Base-by-base conservation (phyloP, 2,797 vertebrate genomes). In the Cheirogaleus major region DNA sequence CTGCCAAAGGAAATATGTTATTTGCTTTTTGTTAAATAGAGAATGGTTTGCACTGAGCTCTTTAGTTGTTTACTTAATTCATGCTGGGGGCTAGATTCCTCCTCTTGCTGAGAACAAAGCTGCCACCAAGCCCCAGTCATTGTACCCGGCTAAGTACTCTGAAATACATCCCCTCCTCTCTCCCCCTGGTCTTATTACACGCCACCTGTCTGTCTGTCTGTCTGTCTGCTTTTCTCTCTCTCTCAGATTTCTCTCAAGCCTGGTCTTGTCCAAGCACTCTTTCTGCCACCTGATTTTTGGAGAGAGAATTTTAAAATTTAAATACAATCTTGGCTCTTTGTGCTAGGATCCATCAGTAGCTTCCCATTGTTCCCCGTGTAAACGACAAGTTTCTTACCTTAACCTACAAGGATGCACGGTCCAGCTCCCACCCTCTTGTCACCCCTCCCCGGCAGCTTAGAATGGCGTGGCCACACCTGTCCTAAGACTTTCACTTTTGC, bases 21-120 rank as follows among this genome's bases (percentile, higher is more conserved):
- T 70, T 85, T 73, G 84, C 32, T 92, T 85, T 78, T 75, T 43
- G 55, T 23, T 43, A 48, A 70, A 35, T 1, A 35, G 55, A 93
- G 67, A 70, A 59, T 83, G 9, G 43, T 93, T 84, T 78, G 41
- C 75, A 30, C 27, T 1, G 25, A 81, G 41, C 7, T 27, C 72
- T 87, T 61, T 6, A 17, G 17, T 20, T 23, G 11, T 84, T 93
- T 65, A 55, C 38, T 83, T 32, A 48, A 67, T 45, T 86, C 65
- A 9, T 13, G 43, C 30, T 1, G 10, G 48, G 59, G 48, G 41
- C 45, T 38, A 11, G n/a, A 10, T 35, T 75, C 35, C 20, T 13
- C 57, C 94, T 75, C 89, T 14, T 72, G 63, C 32, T n/a, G 17
- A 91, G 75, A 70, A 27, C 85, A 67, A 43, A 86, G 85, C 72